Percentiles rank a stretch among this genome's conserved stretches.
phyloP scores from a whole-genome alignment of 2,113 vertebrate genomes.

The Patagioenas fasciata region DNA sequence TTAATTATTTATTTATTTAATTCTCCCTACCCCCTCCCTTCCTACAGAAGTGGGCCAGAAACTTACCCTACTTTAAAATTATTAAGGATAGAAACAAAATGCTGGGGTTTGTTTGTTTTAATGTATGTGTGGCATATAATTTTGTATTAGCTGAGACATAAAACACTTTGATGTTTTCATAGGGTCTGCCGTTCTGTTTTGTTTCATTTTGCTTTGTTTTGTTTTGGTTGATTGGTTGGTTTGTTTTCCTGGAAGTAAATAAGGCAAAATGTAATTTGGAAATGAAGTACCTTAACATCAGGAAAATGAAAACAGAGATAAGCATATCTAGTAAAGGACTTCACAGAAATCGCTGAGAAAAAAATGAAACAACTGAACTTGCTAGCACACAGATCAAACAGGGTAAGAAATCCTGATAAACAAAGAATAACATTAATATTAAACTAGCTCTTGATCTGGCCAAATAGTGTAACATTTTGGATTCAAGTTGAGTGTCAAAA shows the following conservation, averaged over 20 bases:
- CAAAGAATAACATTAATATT: background rate
- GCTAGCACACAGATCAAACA: background rate
- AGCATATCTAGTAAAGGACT: background rate
- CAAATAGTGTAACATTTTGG: background rate
- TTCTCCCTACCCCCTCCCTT: no score
- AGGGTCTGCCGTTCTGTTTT: background rate
- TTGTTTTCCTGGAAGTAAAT: background rate
- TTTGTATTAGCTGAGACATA: background rate
- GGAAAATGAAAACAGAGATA: background rate
- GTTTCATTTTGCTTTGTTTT: background rate
- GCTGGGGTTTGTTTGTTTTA: background rate
- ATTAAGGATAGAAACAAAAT: background rate
- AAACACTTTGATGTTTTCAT: background rate
- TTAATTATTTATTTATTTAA: no score
- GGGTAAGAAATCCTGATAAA: background rate
- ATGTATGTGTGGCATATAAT: background rate
- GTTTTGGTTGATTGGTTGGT: background rate
- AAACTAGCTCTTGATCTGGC: background rate
- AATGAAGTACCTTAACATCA: background rate
- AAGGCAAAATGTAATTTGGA: background rate
- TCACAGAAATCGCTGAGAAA: background rate
- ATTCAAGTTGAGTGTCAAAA: background rate
- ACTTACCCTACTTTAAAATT: background rate
- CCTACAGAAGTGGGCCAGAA: accelerated
- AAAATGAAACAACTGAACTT: background rate